These are phyloP conservation scores for Phalanger gymnotis DNA, from an alignment of 2,797 vertebrate genomes.

Conservation along the genomic window DNA sequence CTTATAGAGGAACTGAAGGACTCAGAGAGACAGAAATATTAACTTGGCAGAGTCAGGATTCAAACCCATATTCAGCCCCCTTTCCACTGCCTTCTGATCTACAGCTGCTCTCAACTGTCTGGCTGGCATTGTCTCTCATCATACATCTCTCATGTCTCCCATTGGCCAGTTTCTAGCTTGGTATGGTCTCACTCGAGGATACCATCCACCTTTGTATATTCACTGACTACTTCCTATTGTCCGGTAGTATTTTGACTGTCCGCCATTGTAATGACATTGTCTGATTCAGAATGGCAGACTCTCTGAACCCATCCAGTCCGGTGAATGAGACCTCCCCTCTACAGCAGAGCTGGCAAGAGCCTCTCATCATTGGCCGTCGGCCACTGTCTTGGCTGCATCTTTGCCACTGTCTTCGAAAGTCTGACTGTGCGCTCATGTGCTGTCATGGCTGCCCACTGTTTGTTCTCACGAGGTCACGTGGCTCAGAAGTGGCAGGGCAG, in stretches of 20 bases:
- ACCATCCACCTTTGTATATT: no score
- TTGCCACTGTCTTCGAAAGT: background rate
- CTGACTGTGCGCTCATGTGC: no score
- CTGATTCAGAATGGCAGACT: background rate
- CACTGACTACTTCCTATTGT: background rate
- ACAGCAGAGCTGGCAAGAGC: background rate
- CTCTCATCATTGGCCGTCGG: background rate
- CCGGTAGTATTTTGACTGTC: background rate
- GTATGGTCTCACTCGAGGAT: no score
- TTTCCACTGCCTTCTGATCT: background rate
- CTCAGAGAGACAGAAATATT: slow-evolving; percentile 3
- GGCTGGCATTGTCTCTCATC: background rate
- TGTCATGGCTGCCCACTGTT: no score
- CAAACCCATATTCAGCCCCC: background rate
- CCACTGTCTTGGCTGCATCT: background rate
- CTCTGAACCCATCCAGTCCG: background rate
- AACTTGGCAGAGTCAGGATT: background rate
- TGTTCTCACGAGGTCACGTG: background rate
- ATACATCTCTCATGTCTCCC: background rate
- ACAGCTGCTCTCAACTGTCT: no score
- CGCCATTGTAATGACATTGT: background rate
- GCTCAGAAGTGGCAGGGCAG: background rate
- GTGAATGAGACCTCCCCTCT: background rate
- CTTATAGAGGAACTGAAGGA: background rate
- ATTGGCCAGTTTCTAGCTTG: background rate